Base-by-base conservation (phyloP, 2,113 vertebrate genomes). In the Bostrychus sinensis region DNA sequence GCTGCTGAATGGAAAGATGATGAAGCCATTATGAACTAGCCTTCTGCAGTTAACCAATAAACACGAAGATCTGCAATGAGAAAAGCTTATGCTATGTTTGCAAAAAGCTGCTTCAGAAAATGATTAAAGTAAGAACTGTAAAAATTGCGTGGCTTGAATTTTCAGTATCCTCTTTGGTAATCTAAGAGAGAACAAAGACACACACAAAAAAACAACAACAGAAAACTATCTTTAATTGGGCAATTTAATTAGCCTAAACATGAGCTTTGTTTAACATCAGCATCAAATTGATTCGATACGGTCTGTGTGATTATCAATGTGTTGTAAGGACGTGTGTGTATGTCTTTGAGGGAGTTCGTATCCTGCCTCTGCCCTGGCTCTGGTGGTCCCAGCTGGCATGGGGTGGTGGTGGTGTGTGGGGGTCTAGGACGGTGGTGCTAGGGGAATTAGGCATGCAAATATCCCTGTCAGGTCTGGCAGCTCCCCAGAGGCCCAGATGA, bases 371-470 rank as follows among this genome's bases (percentile, higher is more conserved):
- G 71, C 56, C 58, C 45, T 79, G 70, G 65, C 59, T 60, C 54
- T 23, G 36, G 61, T 78, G 83, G 81, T 72, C 87, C 81, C 87
- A 90, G 86, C 83, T 90, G 87, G 86, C 74, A 61, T 10, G 23
- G 54, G 16, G 46, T 12, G 56, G 60, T 59, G 59, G 23, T 13
- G 34, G 25, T 26, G 54, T 63, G 53, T 13, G 53, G 53, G 53
- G 30, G 30, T 36, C 16, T 22, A 3, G 7, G 20, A 41, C 8
- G 38, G 23, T 16, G 25, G 64, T 37, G 59, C 45, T 56, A 56
- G 70, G 79, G 74, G 76, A 84, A 88, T 90, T 85, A 90, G 43
- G 30, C 75, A 91, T 91, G 87, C 85, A 90, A 89, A 91, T 91
- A 85, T 89, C 78, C 79, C 78, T 71, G 83, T 80, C 68, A 85